Percentiles rank a stretch among this genome's conserved stretches.
These are phyloP conservation scores for Clarias platycephalus DNA, from an alignment of 2,797 vertebrate species.

Conservation along the genomic window DNA sequence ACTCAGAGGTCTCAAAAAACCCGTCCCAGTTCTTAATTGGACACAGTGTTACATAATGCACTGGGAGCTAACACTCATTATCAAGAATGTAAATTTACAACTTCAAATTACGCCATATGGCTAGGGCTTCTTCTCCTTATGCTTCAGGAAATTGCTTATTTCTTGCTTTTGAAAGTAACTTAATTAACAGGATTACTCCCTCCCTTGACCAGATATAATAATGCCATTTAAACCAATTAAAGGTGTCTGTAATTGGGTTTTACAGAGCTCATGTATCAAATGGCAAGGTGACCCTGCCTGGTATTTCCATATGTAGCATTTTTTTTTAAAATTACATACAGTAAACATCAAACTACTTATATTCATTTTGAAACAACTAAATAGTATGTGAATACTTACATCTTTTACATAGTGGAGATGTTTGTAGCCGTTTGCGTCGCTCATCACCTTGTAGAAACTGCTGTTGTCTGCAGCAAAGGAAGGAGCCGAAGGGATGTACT, in stretches of 20 bases:
- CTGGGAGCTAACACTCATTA: constrained; percentile 25
- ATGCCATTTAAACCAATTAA: constrained; percentile 28
- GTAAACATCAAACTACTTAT: neutral
- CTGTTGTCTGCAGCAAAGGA: constrained; percentile 85
- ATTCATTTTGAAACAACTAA: neutral
- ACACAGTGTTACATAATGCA: constrained; percentile 27
- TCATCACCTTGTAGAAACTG: constrained; percentile 97
- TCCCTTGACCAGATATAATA: constrained; percentile 16
- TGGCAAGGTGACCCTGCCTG: constrained; percentile 4
- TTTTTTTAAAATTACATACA: neutral
- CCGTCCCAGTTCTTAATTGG: constrained; percentile 32
- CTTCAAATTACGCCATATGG: constrained; percentile 23
- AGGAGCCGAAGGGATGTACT: constrained; percentile 87
- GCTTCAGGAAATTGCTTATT: constrained; percentile 15
- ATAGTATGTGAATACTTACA: constrained; percentile 63
- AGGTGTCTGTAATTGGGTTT: constrained; percentile 6
- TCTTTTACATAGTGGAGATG: constrained; percentile 89
- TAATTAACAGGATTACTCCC: constrained; percentile 27
- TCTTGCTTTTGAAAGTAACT: constrained; percentile 1
- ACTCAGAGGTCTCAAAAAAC: constrained; percentile 9
- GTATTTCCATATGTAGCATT: neutral
- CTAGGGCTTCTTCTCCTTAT: constrained; percentile 3
- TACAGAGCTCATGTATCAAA: neutral
- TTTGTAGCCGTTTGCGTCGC: constrained; percentile 88
- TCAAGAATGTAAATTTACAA: constrained; percentile 23